Evolutionary conservation across 2,888 invertebrate genomes (phyloP).

Genomic region (Sepioteuthis lessoniana): DNA sequence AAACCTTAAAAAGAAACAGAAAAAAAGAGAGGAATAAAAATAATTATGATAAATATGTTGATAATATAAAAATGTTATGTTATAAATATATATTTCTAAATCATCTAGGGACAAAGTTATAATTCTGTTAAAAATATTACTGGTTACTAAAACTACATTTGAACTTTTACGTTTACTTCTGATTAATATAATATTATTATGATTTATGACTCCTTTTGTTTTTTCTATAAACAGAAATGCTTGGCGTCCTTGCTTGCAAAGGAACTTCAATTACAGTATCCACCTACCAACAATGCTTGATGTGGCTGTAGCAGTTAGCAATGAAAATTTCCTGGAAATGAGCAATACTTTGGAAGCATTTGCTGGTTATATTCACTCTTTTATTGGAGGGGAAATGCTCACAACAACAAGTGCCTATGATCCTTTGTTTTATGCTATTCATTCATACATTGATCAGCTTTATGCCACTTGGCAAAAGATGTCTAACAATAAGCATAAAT

Average conservation of each 20-base stretch:
- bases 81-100: too few species aligned
- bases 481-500: conserved; percentile 65
- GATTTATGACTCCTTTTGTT: not conserved
- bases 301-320: conserved; percentile 64
- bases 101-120: too few species aligned
- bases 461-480: conserved; percentile 70
- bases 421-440: conserved; percentile 68
- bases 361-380: conserved; percentile 66
- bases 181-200: too few species aligned
- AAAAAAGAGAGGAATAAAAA: too few species aligned
- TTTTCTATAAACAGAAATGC: conserved; percentile 68
- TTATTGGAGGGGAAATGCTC: conserved; percentile 70
- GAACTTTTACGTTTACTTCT: too few species aligned
- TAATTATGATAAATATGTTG: too few species aligned
- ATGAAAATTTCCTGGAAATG: conserved; percentile 68
- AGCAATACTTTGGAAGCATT: conserved; percentile 66
- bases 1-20: too few species aligned
- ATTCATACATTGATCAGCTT: conserved; percentile 68
- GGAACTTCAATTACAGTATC: conserved; percentile 68
- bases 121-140: too few species aligned
- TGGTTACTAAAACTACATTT: too few species aligned
- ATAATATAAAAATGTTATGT: too few species aligned
- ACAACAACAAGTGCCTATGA: conserved; percentile 66
- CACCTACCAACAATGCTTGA: conserved; percentile 67
- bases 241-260: conserved; percentile 70